Conservation (phyloP, 23 tunicate genomes). For the Aplidium turbinatum region DNA sequence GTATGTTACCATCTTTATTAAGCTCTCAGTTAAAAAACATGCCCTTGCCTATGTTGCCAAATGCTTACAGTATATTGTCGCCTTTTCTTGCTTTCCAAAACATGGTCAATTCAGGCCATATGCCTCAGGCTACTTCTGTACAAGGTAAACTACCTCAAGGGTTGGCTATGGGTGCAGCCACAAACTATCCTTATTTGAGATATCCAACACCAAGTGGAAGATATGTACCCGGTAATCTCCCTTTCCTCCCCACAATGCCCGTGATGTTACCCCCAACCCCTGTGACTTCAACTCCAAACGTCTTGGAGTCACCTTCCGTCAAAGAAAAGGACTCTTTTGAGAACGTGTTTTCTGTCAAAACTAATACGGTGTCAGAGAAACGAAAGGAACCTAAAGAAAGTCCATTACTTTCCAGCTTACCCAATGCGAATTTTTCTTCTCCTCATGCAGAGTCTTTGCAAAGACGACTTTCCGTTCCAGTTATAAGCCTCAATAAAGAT, state of each 20-base stretch:
- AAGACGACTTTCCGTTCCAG: slow-evolving; percentile 43
- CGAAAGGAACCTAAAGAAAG: too few species aligned
- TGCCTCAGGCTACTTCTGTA: too few species aligned
- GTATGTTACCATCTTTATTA: too few species aligned
- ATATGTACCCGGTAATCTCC: neutral
- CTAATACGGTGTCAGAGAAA: too few species aligned
- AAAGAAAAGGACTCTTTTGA: neutral
- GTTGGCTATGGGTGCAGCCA: too few species aligned
- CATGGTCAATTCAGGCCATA: neutral
- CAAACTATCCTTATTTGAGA: neutral
- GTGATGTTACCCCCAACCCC: neutral
- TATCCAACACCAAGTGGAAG: neutral
- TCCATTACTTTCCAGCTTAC: neutral
- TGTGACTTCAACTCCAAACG: neutral
- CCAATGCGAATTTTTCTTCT: slow-evolving; percentile 4
- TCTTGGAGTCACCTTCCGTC: neutral
- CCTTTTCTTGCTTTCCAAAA: slow-evolving; percentile 8
- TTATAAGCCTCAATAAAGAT: slow-evolving; percentile 26
- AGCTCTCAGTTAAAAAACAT: neutral
- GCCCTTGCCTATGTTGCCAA: neutral
- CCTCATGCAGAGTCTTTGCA: slow-evolving; percentile 21
- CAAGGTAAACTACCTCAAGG: too few species aligned
- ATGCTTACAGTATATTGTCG: neutral
- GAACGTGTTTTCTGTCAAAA: neutral
- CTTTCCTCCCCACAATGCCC: neutral